These are phyloP conservation scores for Neoniphon sammara DNA, from an alignment of 2,797 vertebrate species.

Conservation along the genomic window DNA sequence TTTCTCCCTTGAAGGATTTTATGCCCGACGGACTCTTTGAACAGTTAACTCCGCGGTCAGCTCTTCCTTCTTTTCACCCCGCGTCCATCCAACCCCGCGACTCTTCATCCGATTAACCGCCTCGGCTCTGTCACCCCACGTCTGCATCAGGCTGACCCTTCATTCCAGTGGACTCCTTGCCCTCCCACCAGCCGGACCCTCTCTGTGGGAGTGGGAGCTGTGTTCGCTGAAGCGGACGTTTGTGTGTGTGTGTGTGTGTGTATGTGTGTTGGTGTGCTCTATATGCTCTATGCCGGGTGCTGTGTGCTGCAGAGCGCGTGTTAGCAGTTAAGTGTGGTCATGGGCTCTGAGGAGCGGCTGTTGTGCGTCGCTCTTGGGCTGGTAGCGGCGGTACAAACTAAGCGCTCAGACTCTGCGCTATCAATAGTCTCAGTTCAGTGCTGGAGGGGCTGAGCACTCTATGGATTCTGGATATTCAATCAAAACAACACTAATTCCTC, in stretches of 20 bases:
- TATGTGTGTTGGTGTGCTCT: conserved; percentile 20
- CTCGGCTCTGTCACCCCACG: conserved; percentile 52
- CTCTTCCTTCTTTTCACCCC: conserved; percentile 58
- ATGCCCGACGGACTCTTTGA: conserved; percentile 66
- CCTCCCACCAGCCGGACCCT: conserved; percentile 27
- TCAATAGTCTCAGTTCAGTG: conserved; percentile 39
- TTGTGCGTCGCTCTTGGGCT: conserved; percentile 38
- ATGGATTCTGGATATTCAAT: conserved; percentile 62
- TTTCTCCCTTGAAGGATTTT: conserved; percentile 64
- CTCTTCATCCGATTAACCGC: conserved; percentile 57
- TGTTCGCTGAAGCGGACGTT: conserved; percentile 35
- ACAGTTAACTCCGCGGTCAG: conserved; percentile 64
- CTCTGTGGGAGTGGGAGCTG: conserved; percentile 42
- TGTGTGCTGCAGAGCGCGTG: conserved; percentile 31
- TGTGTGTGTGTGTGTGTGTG: conserved; percentile 31
- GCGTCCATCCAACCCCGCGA: conserved; percentile 39
- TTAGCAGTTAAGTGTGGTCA: conserved; percentile 48
- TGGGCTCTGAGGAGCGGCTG: conserved; percentile 45
- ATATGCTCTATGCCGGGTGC: conserved; percentile 23
- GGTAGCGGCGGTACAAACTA: conserved; percentile 23
- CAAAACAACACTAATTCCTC: conserved; percentile 29
- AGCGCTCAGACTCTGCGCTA: conserved; percentile 33
- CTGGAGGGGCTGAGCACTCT: conserved; percentile 30
- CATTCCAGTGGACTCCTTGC: conserved; percentile 51
- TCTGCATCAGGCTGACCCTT: conserved; percentile 51